Conservation (phyloP, 1,140 invertebrate species). For the Drosophila varians region DNA sequence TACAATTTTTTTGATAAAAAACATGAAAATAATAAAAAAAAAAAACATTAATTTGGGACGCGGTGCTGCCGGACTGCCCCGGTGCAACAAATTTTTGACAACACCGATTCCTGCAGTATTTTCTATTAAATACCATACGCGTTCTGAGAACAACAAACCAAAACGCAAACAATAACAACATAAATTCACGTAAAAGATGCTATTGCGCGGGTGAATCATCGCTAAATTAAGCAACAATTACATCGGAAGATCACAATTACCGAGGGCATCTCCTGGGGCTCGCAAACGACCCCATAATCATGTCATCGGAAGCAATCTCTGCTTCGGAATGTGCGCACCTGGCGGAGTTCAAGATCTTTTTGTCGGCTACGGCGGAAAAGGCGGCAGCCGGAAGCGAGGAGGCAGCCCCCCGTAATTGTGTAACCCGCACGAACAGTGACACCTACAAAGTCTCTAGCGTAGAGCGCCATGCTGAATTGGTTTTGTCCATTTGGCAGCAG, state of each 20-base stretch:
- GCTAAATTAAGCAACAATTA: slow-evolving; percentile 38
- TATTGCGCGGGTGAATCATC: slow-evolving; percentile 61
- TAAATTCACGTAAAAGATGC: slow-evolving; percentile 43
- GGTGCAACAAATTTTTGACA: too few relatives aligned
- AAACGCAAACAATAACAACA: slow-evolving; percentile 62
- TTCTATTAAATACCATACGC: too few relatives aligned
- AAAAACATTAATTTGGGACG: not conserved
- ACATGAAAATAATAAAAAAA: too few relatives aligned
- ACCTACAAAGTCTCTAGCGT: slow-evolving; percentile 68
- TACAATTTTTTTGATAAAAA: too few relatives aligned
- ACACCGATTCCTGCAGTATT: too few relatives aligned
- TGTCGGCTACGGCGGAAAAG: slow-evolving; percentile 26
- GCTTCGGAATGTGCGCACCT: slow-evolving; percentile 59
- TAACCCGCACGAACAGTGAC: slow-evolving; percentile 68
- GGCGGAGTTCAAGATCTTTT: slow-evolving; percentile 60
- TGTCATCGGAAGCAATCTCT: slow-evolving; percentile 43
- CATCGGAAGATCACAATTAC: slow-evolving; percentile 42
- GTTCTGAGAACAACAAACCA: slow-evolving; percentile 54
- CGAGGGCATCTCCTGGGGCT: slow-evolving; percentile 27
- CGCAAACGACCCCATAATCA: slow-evolving; percentile 19
- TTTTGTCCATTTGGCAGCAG: slow-evolving; percentile 64
- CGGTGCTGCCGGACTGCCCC: too few relatives aligned
- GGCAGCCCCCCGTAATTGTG: slow-evolving; percentile 40
- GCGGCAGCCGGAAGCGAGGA: slow-evolving; percentile 43
- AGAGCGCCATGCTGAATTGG: slow-evolving; percentile 60